Percentiles rank a stretch among this genome's conserved stretches.
Evolutionary conservation across 2,113 vertebrate genomes (phyloP).

Genomic region (Passer domesticus): DNA sequence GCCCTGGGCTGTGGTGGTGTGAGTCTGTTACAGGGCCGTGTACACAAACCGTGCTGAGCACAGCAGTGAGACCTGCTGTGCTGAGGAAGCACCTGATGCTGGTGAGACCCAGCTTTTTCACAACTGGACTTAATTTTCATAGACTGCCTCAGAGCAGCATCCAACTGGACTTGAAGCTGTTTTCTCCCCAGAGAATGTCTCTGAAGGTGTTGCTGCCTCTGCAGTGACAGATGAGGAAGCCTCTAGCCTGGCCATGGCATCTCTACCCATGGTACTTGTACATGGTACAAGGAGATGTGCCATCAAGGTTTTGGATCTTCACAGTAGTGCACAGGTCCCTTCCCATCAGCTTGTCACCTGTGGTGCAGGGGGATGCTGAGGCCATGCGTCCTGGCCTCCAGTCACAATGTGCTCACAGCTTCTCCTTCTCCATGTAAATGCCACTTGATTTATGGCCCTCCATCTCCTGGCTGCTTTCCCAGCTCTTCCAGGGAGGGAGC

Average conservation of each 20-base stretch:
- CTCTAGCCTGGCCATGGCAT: too few species aligned
- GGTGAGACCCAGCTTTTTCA: background rate
- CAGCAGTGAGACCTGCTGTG: background rate
- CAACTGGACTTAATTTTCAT: background rate
- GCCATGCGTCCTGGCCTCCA: background rate
- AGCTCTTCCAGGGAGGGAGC: background rate
- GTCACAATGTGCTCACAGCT: background rate
- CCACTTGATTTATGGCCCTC: background rate
- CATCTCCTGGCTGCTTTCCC: background rate
- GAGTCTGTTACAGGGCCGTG: fast-evolving
- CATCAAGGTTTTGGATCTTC: background rate
- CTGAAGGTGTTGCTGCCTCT: background rate
- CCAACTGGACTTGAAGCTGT: background rate
- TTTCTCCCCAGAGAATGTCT: background rate
- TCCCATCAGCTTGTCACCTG: background rate
- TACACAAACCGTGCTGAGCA: fast-evolving
- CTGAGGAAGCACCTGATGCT: background rate
- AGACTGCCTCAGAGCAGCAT: background rate
- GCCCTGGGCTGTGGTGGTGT: fast-evolving
- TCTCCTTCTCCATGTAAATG: background rate
- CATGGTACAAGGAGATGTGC: background rate
- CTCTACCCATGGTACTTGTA: background rate
- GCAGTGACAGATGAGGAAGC: background rate
- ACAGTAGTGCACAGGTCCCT: background rate
- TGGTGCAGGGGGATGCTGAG: background rate